Evolutionary conservation across 1,140 invertebrate species (phyloP).

Genomic region (Gonatopus flavifemur): DNA sequence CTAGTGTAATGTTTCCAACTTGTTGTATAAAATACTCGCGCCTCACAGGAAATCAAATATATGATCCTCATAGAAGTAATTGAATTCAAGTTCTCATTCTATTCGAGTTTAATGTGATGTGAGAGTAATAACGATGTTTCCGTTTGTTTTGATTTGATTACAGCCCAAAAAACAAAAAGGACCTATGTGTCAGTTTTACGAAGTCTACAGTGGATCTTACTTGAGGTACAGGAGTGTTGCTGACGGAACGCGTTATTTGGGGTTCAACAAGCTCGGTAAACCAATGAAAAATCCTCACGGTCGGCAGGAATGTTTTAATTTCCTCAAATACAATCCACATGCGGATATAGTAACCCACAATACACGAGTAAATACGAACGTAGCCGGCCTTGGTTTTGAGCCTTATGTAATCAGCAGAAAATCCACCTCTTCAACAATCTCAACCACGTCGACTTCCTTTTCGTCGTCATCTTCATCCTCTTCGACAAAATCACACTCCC

Average conservation of each 20-base stretch:
- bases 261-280: conserved; percentile 58
- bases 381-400: conserved; percentile 38
- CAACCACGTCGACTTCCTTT: not conserved
- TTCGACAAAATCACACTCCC: conserved; percentile 9
- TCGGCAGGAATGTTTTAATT: conserved; percentile 57
- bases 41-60: too few relatives aligned
- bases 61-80: too few relatives aligned
- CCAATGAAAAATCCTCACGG: conserved; percentile 52
- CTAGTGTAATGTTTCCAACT: too few relatives aligned
- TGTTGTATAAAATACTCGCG: too few relatives aligned
- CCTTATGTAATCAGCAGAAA: conserved; percentile 32
- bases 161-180: conserved; percentile 54
- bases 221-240: conserved; percentile 57
- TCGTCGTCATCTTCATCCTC: conserved; percentile 11
- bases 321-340: conserved; percentile 59
- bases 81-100: too few relatives aligned
- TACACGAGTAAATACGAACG: conserved; percentile 49
- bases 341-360: conserved; percentile 59
- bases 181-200: conserved; percentile 59
- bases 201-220: conserved; percentile 57
- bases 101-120: too few relatives aligned
- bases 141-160: too few relatives aligned
- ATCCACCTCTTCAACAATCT: too few relatives aligned
- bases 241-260: conserved; percentile 52
- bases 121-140: too few relatives aligned